Conservation (phyloP, 2,888 invertebrate species). For the Gastrophysa polygoni region DNA sequence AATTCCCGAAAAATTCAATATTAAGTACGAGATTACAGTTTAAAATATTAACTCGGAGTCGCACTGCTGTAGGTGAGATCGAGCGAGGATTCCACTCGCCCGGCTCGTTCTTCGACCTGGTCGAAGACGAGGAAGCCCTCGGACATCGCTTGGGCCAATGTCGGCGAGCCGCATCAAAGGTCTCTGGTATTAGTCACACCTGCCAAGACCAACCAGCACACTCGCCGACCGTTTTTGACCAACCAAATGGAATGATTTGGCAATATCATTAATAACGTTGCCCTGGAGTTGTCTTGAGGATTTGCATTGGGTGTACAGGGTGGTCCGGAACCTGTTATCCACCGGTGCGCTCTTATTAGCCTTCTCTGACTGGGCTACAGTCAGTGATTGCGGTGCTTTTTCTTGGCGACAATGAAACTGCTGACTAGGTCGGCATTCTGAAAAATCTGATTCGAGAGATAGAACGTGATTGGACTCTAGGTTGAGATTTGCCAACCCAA, state of each 20-base stretch:
- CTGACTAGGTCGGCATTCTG: no score
- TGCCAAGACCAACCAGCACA: constrained; percentile 54
- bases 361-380: background rate
- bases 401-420: no score
- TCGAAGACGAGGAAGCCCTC: background rate
- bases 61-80: constrained; percentile 57
- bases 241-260: constrained; percentile 57
- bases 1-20: constrained; percentile 52
- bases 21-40: constrained; percentile 54
- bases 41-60: constrained; percentile 55
- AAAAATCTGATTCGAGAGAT: no score
- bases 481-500: no score
- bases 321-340: constrained; percentile 24
- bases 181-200: constrained; percentile 59
- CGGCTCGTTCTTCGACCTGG: constrained; percentile 22
- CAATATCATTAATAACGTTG: constrained; percentile 56
- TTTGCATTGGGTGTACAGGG: constrained; percentile 41
- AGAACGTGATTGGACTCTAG: no score
- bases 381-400: no score
- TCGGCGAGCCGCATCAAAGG: constrained; percentile 55
- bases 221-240: constrained; percentile 44
- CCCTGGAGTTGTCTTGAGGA: constrained; percentile 44
- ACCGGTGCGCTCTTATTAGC: constrained; percentile 10
- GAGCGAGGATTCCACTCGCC: constrained; percentile 43
- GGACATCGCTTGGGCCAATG: constrained; percentile 47